Base-by-base conservation (phyloP, 2,113 vertebrate genomes). In the Channa argus region DNA sequence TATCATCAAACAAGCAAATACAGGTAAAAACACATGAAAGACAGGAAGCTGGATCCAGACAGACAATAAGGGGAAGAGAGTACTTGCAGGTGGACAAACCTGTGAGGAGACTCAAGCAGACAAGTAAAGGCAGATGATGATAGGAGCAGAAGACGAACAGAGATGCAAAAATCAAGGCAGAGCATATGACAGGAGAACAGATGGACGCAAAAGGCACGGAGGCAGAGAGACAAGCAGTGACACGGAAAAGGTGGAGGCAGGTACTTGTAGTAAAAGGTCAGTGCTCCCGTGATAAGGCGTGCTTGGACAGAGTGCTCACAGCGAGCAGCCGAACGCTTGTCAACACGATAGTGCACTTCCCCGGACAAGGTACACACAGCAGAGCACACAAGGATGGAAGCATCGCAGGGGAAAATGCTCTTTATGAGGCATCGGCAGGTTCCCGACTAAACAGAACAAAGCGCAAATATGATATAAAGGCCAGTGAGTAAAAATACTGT, bases 251-350 rank as follows among this genome's bases (percentile, higher is more conserved):
- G 58, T 24, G 24, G 50, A 64, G 72, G 38, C 72, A 64, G 84
- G 69, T 71, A 34, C 38, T 58, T 37, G 59, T 63, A 63, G 67
- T 71, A n/a, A 90, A 89, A 90, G 89, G 90, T 91, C 88, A 91
- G 0, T 4, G 80, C 87, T 74, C 82, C 76, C 80, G 79, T 84
- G 88, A 80, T 83, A 56, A 78, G 75, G 73, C 37, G 34, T 24
- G 70, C 63, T 69, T 24, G 72, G 84, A 86, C 88, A 83, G 82
- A 77, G 43, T 72, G 76, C 76, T 80, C 76, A 41, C 88, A 79
- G 86, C 64, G 15, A 77, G 82, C 36, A 14, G 63, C 58, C 71
- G 14, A 46, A 39, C 14, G 43, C 83, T 77, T 79, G 90, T 88
- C 85, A 74, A 86, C 90, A 80, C 43, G 51, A 86, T 76, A 10